Base-by-base conservation (phyloP, 2,888 invertebrate species). In the Neoaliturus tenellus region DNA sequence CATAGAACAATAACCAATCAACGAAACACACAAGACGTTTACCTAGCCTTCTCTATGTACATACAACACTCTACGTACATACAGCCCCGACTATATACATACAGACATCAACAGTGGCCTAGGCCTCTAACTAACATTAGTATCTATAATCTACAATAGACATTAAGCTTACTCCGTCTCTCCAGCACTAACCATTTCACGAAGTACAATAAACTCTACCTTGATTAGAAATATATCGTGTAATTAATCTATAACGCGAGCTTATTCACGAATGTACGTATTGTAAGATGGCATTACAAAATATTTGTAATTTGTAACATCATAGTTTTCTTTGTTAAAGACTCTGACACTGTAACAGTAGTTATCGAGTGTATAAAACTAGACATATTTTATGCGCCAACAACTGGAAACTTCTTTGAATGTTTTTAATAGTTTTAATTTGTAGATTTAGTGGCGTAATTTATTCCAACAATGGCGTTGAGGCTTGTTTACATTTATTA, bases 131-230 rank as follows among this genome's bases (percentile, higher is more conserved):
- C 75, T 75, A 75, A 75, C 48, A 44, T 17, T 41, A 20, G 41
- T 75, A n/a, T 75, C 41, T 44, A 75, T 8, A 75, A 75, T 75
- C 75, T 75, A 75, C 35, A 23, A 17, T 75, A 75, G 75, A 75
- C 75, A 44, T 39, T 75, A 75, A 75, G 75, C 75, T 44, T 75
- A 75, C 48, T 5, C 75, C 48, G 17, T 41, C 28, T 35, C n/a
- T 48, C 75, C 41, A 28, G 75, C 41, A 12, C 41, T 75, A 44
- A 35, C 39, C 48, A 5, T 35, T 33, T 25, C 31, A 33, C 67
- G 31, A 33, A 31, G 8, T 67, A 17, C 10, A 39, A 39, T 39
- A 69, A 14, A 23, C 35, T 35, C 62, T 62, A 62, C 62, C 62
- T 62, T 62, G 62, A 69, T 23, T 69, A 69, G 39, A 35, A 69